These are phyloP conservation scores for Apteryx mantelli DNA, from an alignment of 2,113 vertebrate species.

Conservation along the genomic window DNA sequence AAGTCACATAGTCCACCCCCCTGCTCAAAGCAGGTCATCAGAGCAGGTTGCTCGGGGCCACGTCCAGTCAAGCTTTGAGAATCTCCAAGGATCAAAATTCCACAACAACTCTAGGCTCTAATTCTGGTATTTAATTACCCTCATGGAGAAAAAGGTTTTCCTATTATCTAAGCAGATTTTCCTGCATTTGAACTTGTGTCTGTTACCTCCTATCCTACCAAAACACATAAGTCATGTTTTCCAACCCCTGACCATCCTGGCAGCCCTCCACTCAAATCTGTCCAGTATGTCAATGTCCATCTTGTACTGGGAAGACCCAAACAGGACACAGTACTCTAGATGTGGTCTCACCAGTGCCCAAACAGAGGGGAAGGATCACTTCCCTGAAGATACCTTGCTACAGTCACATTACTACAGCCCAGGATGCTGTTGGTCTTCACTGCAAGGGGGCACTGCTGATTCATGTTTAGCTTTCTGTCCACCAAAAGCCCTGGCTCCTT, in stretches of 20 bases:
- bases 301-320: background rate
- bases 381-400: background rate
- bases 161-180: background rate
- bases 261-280: background rate
- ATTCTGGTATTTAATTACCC: background rate
- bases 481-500: background rate
- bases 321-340: background rate
- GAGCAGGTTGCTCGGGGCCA: background rate
- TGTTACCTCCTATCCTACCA: background rate
- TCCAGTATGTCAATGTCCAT: background rate
- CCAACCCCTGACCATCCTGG: background rate
- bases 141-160: fast-evolving
- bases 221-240: background rate
- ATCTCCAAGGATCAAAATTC: background rate
- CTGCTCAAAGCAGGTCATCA: background rate
- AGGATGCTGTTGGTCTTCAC: background rate
- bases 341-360: background rate
- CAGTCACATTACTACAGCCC: background rate
- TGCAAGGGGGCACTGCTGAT: background rate
- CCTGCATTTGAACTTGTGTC: background rate
- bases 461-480: background rate
- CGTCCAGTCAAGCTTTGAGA: fast-evolving
- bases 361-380: background rate
- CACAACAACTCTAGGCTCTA: background rate
- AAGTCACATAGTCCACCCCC: background rate